Conservation (phyloP, 1,140 invertebrate species). For the Diorhabda carinulata region DNA sequence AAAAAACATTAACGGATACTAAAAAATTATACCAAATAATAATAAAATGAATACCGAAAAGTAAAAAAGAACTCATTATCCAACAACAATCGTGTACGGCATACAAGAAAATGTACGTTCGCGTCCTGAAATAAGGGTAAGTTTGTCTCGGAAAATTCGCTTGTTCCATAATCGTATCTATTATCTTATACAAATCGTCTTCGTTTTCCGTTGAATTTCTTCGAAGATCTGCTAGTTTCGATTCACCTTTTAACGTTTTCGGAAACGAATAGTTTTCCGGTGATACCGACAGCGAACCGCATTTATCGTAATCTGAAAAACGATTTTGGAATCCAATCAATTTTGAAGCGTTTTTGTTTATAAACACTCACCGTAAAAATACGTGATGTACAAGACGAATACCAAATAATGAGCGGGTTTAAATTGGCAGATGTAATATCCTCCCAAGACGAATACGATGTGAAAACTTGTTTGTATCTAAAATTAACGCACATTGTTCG, state of each 20-base stretch:
- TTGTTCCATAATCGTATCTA: slow-evolving; percentile 20
- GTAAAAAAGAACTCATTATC: slow-evolving; percentile 22
- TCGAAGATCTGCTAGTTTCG: neutral
- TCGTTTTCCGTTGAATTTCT: slow-evolving; percentile 9
- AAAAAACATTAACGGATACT: no score
- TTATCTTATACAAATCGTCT: slow-evolving; percentile 14
- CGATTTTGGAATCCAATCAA: neutral
- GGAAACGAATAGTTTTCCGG: no score
- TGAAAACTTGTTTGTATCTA: slow-evolving; percentile 34
- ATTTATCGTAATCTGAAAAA: slow-evolving; percentile 13
- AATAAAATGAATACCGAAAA: slow-evolving; percentile 22
- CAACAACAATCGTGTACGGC: slow-evolving; percentile 26
- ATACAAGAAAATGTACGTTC: slow-evolving; percentile 23
- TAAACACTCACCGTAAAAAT: slow-evolving; percentile 35
- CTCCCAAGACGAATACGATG: slow-evolving; percentile 20
- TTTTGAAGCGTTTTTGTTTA: slow-evolving; percentile 10
- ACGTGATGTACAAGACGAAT: slow-evolving; percentile 34
- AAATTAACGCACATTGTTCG: slow-evolving; percentile 15
- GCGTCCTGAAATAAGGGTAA: slow-evolving; percentile 11
- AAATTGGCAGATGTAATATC: slow-evolving; percentile 22
- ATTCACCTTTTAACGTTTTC: neutral
- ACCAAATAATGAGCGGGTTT: slow-evolving; percentile 20
- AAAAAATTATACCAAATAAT: no score
- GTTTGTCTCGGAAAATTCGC: slow-evolving; percentile 21
- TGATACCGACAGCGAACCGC: slow-evolving; percentile 2